Conservation (phyloP, 2,113 vertebrate species). For the Psettodes erumei region DNA sequence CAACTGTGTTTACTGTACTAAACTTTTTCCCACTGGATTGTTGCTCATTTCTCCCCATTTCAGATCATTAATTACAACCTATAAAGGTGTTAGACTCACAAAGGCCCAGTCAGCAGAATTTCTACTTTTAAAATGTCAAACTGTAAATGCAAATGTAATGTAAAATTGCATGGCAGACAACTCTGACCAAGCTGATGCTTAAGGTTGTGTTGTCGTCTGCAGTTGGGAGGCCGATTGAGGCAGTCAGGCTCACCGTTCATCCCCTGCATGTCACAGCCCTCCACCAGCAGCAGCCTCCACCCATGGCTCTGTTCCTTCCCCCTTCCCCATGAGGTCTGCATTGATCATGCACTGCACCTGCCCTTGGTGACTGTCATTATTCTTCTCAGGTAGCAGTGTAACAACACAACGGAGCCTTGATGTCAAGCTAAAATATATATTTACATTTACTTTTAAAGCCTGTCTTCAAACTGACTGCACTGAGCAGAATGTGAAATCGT, state of each 20-base stretch:
- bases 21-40: too few relatives aligned
- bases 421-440: constrained; percentile 28
- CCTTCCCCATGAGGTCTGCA: constrained; percentile 1
- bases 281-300: constrained; percentile 11
- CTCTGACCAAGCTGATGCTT: background rate
- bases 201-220: background rate
- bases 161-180: background rate
- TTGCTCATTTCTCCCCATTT: too few relatives aligned
- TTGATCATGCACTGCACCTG: constrained; percentile 17
- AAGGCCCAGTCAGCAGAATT: background rate
- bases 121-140: too few relatives aligned
- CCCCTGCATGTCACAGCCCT: constrained; percentile 1
- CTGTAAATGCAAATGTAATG: too few relatives aligned
- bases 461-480: constrained; percentile 3
- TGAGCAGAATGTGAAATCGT: background rate
- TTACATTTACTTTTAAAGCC: constrained; percentile 17
- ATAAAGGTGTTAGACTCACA: background rate
- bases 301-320: constrained; percentile 10
- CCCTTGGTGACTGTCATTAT: constrained; percentile 13
- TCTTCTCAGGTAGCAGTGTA: constrained; percentile 19
- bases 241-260: background rate
- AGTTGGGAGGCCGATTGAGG: background rate
- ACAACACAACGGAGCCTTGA: background rate
- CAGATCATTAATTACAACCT: background rate
- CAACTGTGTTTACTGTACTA: too few relatives aligned